Conservation (phyloP, 2,797 vertebrate species). For the Eremophila alpestris region DNA sequence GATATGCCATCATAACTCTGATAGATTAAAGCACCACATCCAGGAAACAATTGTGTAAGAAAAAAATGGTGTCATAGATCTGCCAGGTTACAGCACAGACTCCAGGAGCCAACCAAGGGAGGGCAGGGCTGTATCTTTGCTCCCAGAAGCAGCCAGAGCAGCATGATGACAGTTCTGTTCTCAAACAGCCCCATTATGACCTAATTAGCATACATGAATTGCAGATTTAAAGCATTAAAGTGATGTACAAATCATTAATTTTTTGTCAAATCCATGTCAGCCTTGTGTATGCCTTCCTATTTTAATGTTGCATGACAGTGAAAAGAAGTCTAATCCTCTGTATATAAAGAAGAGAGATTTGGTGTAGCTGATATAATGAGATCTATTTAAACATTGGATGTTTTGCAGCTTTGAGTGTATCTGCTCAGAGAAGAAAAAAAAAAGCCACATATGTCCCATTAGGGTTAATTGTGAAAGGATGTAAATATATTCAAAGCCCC, state of each 20-base stretch:
- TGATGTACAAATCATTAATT: slow-evolving; percentile 87
- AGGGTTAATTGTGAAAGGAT: slow-evolving; percentile 78
- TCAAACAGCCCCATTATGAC: slow-evolving; percentile 80
- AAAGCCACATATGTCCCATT: slow-evolving; percentile 72
- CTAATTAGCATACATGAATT: slow-evolving; percentile 87
- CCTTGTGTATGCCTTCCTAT: slow-evolving; percentile 78
- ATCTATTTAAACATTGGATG: slow-evolving; percentile 75
- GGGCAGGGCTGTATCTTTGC: slow-evolving; percentile 63
- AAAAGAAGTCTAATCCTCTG: slow-evolving; percentile 77
- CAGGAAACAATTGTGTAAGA: slow-evolving; percentile 75
- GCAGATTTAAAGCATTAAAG: slow-evolving; percentile 84
- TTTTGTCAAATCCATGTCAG: slow-evolving; percentile 84
- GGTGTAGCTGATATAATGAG: slow-evolving; percentile 77
- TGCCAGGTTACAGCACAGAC: slow-evolving; percentile 70
- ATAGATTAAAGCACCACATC: slow-evolving; percentile 78
- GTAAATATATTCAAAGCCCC: slow-evolving; percentile 75
- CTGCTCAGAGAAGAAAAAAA: slow-evolving; percentile 49
- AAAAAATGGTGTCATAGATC: slow-evolving; percentile 69
- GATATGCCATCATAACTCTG: slow-evolving; percentile 78
- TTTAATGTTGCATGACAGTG: slow-evolving; percentile 84
- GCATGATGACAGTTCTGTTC: slow-evolving; percentile 81
- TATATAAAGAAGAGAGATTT: slow-evolving; percentile 76
- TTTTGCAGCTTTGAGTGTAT: slow-evolving; percentile 75
- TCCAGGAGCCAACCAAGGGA: slow-evolving; percentile 67
- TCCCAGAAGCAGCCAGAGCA: slow-evolving; percentile 76